phyloP scores from a whole-genome alignment of 2,797 vertebrate genomes.

The Diplodus sargus region DNA sequence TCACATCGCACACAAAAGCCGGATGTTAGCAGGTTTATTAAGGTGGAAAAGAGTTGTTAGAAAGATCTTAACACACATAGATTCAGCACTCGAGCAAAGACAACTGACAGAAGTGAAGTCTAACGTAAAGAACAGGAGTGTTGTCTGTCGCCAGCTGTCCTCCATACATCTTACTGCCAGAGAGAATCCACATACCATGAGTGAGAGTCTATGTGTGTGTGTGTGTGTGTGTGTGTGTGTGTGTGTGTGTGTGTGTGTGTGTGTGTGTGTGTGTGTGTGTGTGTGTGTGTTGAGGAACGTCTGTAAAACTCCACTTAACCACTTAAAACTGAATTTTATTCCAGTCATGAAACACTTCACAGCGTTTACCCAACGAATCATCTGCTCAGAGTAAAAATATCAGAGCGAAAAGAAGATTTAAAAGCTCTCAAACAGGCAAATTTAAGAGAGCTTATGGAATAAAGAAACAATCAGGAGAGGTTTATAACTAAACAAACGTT shows the following conservation, averaged over 20 bases:
- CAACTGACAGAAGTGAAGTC: neutral
- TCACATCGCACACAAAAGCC: too few relatives aligned
- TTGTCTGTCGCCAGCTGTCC: slow-evolving; percentile 29
- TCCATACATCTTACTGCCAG: slow-evolving; percentile 45
- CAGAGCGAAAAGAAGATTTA: too few relatives aligned
- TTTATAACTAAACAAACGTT: neutral
- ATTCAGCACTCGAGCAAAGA: neutral
- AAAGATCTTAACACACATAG: neutral
- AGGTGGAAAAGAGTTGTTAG: too few relatives aligned
- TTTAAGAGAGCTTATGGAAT: too few relatives aligned
- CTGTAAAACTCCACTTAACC: too few relatives aligned
- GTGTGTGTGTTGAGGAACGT: too few relatives aligned
- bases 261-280: too few relatives aligned
- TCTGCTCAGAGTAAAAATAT: neutral
- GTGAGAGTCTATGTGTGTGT: neutral
- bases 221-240: too few relatives aligned
- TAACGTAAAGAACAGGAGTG: neutral
- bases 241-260: too few relatives aligned
- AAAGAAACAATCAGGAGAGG: neutral
- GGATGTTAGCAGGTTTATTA: too few relatives aligned
- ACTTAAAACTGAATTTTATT: too few relatives aligned
- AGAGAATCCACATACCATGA: neutral
- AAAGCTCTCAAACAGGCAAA: neutral
- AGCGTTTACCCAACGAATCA: neutral
- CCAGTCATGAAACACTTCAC: neutral